Conservation (phyloP, 2,113 vertebrate species). For the Aspidoscelis tigris region DNA sequence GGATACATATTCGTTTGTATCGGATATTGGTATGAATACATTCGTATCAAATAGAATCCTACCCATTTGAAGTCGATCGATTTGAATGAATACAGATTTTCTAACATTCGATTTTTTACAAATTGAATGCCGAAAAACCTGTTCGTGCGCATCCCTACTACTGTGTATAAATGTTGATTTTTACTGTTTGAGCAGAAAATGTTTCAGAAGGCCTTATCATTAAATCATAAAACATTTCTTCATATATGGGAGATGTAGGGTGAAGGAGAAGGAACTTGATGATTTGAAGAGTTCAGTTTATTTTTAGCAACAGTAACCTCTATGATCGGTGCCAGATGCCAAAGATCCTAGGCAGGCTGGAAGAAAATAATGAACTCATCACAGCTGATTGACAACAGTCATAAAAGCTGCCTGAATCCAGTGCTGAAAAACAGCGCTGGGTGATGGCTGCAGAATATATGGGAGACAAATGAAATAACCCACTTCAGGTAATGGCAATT, state of each 20-base stretch:
- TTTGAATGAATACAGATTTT: no score
- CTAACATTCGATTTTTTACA: no score
- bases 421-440: not conserved
- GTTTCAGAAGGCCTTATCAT: not conserved
- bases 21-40: no score
- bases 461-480: constrained; percentile 21
- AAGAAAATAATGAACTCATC: not conserved
- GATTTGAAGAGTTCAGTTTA: not conserved
- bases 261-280: not conserved
- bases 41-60: no score
- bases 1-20: no score
- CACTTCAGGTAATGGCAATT: not conserved
- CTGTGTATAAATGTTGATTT: not conserved
- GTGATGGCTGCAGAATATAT: not conserved
- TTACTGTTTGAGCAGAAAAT: no score
- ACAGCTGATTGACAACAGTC: not conserved
- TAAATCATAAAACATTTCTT: not conserved
- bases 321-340: not conserved
- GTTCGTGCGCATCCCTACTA: no score
- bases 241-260: no score
- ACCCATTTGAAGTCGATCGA: no score
- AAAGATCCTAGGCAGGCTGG: not conserved
- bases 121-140: no score
- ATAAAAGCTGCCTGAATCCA: not conserved
- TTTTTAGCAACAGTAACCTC: not conserved